Evolutionary conservation across 2,888 invertebrate genomes (phyloP), one percentile per base, ranked within the genome.

Genomic region (Lycophotia porphyrea): DNA sequence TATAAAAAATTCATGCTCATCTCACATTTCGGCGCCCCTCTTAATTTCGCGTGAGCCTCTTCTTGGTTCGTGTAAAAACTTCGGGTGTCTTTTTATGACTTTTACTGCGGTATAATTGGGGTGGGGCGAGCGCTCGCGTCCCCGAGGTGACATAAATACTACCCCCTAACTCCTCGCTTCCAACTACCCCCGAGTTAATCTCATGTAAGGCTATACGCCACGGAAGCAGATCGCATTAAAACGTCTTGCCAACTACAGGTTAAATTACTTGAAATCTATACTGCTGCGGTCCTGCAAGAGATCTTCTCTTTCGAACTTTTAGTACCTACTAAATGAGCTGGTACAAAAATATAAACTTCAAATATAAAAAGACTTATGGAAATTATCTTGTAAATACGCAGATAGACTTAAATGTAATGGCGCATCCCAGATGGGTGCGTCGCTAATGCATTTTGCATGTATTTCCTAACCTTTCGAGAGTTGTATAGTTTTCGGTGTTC

Each of bases 21-120:
- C 96, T 96, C 95, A 96, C 96, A 96, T 96, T 96, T 96, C 96
- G 95, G 94, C 95, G 95, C 96, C 96, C 96, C 95, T 96, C 96
- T 96, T 96, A 96, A 96, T 96, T 96, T 96, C 96, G 95, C 95
- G 95, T 95, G 95, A 94, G 95, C 93, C 91, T 95, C 95, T 95
- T 94, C 96, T 96, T 94, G 95, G 93, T 95, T 94, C 95, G 95
- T 96, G 96, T 96, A 96, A 96, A 96, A 96, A 96, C 96, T 96
- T 96, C 95, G 96, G 96, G 96, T 96, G 96, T 95, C 96, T 96
- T 96, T 96, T 96, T 96, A 96, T 96, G 96, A 96, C 96, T 96
- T 96, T 96, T 96, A 96, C 96, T 96, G 96, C 96, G 96, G 96
- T 96, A 96, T 96, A 96, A 96, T 96, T 96, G 96, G 96, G 96